Evolutionary conservation across 2,113 vertebrate species (phyloP).

Genomic region (Xenopus borealis): DNA sequence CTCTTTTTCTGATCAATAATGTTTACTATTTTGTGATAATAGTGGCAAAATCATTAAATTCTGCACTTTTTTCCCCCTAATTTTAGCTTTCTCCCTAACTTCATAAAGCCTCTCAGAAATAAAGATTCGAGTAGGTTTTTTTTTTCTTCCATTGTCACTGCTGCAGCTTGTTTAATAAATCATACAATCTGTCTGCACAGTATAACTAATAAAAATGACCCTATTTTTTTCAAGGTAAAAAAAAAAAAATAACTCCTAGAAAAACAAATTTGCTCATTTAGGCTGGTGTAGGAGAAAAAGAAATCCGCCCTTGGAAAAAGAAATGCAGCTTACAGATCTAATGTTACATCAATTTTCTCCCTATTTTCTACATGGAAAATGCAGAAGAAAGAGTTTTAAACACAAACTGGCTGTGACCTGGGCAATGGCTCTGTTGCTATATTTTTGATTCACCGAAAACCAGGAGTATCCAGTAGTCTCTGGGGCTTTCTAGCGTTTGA

Average conservation of each 20-base stretch:
- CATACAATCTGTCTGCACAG: conserved; percentile 20
- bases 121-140: conserved; percentile 7
- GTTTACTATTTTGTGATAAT: not conserved
- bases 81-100: conserved; percentile 2
- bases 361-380: no score
- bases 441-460: no score
- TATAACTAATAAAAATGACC: conserved; percentile 21
- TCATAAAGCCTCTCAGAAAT: conserved; percentile 1
- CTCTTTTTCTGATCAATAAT: no score
- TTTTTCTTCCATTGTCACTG: conserved; percentile 8
- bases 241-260: conserved; percentile 1
- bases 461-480: no score
- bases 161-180: conserved; percentile 23
- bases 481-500: no score
- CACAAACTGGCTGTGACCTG: no score
- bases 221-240: not conserved
- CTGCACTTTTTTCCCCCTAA: conserved; percentile 1
- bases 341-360: no score
- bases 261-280: conserved; percentile 19
- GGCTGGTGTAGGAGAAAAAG: no score
- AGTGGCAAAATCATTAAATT: not conserved
- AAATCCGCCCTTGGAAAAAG: not conserved
- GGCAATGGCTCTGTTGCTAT: no score
- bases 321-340: no score
- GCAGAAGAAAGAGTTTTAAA: no score